Evolutionary conservation across 1,140 invertebrate species (phyloP), one percentile per base, ranked within the genome.

Genomic region (Physella acuta): DNA sequence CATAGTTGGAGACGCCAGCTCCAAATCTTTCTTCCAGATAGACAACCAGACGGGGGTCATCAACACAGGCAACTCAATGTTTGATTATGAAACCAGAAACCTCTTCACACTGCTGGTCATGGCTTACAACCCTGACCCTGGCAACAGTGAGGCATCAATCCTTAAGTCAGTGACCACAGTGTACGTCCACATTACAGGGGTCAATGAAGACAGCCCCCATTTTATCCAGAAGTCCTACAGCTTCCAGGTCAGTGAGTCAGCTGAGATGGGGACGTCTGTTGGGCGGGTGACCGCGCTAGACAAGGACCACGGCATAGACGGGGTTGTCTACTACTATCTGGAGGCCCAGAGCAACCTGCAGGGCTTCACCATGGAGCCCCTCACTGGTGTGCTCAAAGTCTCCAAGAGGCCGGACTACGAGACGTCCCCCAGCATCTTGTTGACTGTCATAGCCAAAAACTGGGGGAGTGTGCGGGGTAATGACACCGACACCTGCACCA

Each of bases 381-480:
- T 92, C 76, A 86, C 93, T 59, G 94, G 94, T 5, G 88, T 89
- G 30, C 89, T 97, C 66, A 88, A 87, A 24, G 88, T 94, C 2
- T 88, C 90, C 5, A 88, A 90, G 68, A 88, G 89, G 75, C 85
- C 94, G 55, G 92, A 94, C 74, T 89, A 94, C 75, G 95, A 97
- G 85, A 94, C 93, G 0, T 93, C 95, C 82, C 94, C 92, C 80
- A 87, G 93, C 65, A 93, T 94, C 2, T 91, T 94, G 0, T 85
- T 98, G 4, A 95, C 93, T 0, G 94, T 97, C 0, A 89, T 98
- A 87, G 95, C 95, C 0, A 98, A 98, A 86, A 98, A 98, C 82
- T 89, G 89, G 53, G 95, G 95, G 11, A 92, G 93, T 33, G 95
- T 97, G 70, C 87, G 91, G 51, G 94, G 94, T 11, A 96, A 97